A percentile compares a stretch with the other conserved stretches of the same genome.
phyloP scores from a whole-genome alignment of 2,113 vertebrate genomes.

The Bucco capensis region DNA sequence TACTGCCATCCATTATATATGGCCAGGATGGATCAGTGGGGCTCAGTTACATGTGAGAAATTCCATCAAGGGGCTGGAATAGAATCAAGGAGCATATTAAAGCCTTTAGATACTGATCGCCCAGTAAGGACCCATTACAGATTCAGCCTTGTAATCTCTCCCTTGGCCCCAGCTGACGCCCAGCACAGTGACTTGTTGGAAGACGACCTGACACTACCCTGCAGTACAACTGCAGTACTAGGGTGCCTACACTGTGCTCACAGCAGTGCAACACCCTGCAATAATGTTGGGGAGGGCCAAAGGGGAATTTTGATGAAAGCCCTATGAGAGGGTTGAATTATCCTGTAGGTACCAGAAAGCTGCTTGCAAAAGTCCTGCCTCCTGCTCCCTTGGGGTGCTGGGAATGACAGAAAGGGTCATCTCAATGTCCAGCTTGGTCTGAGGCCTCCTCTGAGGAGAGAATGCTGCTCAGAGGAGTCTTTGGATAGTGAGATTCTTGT shows the following conservation, averaged over 20 bases:
- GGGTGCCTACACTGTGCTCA: rapidly evolving
- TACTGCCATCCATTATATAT: background rate
- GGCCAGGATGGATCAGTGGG: background rate
- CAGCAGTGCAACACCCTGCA: background rate
- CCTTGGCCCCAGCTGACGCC: background rate
- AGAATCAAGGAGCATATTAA: slow-evolving; percentile 12
- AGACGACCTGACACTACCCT: background rate
- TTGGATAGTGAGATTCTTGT: no score
- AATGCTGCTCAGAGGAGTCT: background rate
- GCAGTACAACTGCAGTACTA: rapidly evolving
- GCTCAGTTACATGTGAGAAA: slow-evolving; percentile 20
- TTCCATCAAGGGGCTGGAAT: background rate
- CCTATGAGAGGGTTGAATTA: no score
- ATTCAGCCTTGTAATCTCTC: background rate
- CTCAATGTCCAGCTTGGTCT: background rate
- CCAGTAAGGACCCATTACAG: background rate
- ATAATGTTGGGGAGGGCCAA: background rate
- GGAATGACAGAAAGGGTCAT: background rate
- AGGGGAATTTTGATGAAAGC: no score
- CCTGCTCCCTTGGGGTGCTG: background rate
- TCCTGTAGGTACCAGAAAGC: no score
- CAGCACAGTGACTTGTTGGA: rapidly evolving
- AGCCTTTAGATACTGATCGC: background rate
- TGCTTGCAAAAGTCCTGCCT: background rate
- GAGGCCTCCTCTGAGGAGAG: background rate